Percentiles rank a stretch among this genome's conserved stretches.
Evolutionary conservation across 2,797 vertebrate species (phyloP).

Genomic region (Chelidonichthys spinosus): DNA sequence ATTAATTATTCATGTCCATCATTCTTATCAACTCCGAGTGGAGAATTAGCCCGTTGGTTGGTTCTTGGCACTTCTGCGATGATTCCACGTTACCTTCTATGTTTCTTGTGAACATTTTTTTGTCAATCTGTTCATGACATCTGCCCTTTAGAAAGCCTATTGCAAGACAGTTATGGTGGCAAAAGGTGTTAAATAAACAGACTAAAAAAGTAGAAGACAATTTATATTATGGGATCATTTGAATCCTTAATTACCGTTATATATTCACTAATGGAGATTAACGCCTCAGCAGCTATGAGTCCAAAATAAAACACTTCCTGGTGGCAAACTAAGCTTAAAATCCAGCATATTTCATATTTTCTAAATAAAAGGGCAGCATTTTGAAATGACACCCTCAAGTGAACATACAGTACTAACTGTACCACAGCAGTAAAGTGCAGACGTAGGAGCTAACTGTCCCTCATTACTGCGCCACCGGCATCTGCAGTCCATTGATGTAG

Average conservation of each 20-base stretch:
- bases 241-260: not conserved
- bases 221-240: not conserved
- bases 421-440: not conserved
- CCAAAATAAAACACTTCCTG: not conserved
- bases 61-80: not conserved
- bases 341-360: not conserved
- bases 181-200: not conserved
- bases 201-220: not conserved
- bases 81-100: not conserved
- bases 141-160: not conserved
- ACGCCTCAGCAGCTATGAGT: not conserved
- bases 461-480: constrained; percentile 15
- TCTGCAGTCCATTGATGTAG: constrained; percentile 52
- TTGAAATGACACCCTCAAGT: not conserved
- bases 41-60: not conserved
- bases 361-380: not conserved
- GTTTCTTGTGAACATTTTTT: not conserved
- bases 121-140: not conserved
- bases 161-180: not conserved
- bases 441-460: not conserved
- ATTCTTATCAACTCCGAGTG: not conserved
- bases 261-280: not conserved
- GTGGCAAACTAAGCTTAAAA: not conserved
- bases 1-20: not conserved
- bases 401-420: not conserved